Percentiles rank a stretch among this genome's conserved stretches.
phyloP scores from a whole-genome alignment of 2,888 invertebrate species.

The Cephus pulcher region DNA sequence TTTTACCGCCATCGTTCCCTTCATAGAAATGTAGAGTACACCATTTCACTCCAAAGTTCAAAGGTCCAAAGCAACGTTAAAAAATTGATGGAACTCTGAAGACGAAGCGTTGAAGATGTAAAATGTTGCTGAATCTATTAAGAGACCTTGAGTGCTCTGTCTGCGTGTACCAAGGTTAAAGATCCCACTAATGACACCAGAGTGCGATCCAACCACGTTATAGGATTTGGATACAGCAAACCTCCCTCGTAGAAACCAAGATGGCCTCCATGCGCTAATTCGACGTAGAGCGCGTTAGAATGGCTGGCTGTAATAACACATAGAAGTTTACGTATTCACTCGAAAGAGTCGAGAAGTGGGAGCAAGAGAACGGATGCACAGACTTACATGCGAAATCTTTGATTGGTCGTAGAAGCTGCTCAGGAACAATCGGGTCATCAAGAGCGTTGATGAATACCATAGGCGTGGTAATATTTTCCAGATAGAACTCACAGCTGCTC shows the following conservation, averaged over 20 bases:
- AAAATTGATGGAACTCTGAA: background rate
- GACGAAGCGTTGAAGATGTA: too few species aligned
- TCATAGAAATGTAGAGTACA: background rate
- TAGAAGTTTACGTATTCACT: background rate
- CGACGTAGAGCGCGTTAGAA: constrained; percentile 79
- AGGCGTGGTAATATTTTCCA: constrained; percentile 83
- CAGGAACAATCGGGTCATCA: constrained; percentile 93
- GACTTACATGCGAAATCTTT: constrained; percentile 81
- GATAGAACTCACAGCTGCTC: constrained; percentile 86
- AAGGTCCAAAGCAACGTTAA: background rate
- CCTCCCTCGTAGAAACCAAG: constrained; percentile 96
- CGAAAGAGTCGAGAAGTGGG: background rate
- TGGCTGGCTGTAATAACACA: constrained; percentile 71
- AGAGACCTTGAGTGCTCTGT: constrained; percentile 56
- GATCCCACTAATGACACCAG: constrained; percentile 85
- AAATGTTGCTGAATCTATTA: constrained; percentile 30
- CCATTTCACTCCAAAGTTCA: background rate
- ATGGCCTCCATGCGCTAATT: constrained; percentile 93
- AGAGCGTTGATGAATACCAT: constrained; percentile 92
- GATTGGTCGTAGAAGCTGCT: constrained; percentile 78
- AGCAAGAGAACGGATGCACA: background rate
- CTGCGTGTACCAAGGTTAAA: constrained; percentile 72
- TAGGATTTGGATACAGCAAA: constrained; percentile 85
- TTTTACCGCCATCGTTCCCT: background rate
- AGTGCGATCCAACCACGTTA: constrained; percentile 93